Percentiles rank a stretch among this genome's conserved stretches.
phyloP scores from a whole-genome alignment of 1,140 invertebrate genomes.

The Amphibalanus amphitrite region DNA sequence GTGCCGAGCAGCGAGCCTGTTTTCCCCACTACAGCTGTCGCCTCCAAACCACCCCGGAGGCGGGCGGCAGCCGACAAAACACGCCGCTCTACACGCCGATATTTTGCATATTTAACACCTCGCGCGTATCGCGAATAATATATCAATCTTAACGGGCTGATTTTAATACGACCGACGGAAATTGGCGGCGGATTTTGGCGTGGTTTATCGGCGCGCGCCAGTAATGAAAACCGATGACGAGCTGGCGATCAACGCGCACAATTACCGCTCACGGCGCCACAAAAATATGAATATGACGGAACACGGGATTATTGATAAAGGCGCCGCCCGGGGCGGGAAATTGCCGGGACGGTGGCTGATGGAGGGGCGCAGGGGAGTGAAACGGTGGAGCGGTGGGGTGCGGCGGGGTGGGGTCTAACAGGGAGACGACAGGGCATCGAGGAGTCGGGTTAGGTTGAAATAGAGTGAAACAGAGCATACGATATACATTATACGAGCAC shows the following conservation, averaged over 20 bases:
- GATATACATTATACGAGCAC: no score
- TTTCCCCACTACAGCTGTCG: not conserved
- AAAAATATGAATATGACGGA: not conserved
- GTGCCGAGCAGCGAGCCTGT: not conserved
- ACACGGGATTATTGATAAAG: not conserved
- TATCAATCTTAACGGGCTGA: constrained; percentile 6
- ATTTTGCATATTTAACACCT: constrained; percentile 4
- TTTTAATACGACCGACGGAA: constrained; percentile 1
- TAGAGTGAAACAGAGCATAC: no score
- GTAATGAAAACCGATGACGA: not conserved
- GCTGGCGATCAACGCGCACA: not conserved
- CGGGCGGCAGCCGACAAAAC: not conserved
- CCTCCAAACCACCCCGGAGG: not conserved
- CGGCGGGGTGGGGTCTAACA: no score
- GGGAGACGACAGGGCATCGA: no score
- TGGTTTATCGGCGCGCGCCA: not conserved
- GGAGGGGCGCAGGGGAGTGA: no score
- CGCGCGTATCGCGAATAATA: not conserved
- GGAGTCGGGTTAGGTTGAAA: no score
- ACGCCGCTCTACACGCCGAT: not conserved
- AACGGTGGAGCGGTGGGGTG: no score
- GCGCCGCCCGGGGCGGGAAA: not conserved
- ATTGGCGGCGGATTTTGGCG: not conserved
- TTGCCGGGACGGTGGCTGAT: not conserved
- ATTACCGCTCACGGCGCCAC: not conserved